Conservation (phyloP, 2,797 vertebrate species). For the Lophotriccus pileatus region DNA sequence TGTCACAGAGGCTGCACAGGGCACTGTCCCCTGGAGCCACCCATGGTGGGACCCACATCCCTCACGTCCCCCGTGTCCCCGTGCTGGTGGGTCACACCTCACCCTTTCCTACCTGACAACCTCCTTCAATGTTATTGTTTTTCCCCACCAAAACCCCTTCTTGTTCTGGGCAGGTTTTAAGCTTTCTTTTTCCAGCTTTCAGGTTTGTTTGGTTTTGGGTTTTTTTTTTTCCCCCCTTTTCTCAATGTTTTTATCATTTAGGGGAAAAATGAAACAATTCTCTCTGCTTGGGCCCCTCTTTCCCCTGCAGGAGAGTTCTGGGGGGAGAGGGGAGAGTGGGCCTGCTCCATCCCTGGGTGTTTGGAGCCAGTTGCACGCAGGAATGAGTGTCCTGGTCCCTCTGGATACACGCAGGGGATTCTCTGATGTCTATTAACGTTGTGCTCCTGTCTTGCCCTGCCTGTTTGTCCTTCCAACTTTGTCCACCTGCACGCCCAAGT, state of each 20-base stretch:
- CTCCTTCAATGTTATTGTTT: background rate
- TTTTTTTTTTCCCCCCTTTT: background rate
- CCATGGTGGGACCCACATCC: too few relatives aligned
- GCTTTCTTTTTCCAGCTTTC: conserved; percentile 36
- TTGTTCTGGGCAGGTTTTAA: background rate
- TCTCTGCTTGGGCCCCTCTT: background rate
- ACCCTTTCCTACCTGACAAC: background rate
- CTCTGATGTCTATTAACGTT: background rate
- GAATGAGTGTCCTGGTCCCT: accelerated
- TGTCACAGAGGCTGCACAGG: background rate
- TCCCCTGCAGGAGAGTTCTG: background rate
- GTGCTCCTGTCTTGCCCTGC: background rate
- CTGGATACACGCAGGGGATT: accelerated
- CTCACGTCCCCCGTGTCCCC: too few relatives aligned
- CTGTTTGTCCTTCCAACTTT: accelerated
- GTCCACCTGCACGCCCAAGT: accelerated
- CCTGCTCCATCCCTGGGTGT: accelerated
- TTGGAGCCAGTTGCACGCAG: accelerated
- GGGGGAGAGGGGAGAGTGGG: accelerated
- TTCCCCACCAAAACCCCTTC: background rate
- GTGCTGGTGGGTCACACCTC: too few relatives aligned
- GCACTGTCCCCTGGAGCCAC: background rate
- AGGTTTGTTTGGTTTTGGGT: too few relatives aligned
- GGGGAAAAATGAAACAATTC: background rate
- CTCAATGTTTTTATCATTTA: background rate